Evolutionary conservation across 2,113 vertebrate genomes (phyloP), one percentile per base, ranked within the genome.

Genomic region (Boulengeromyrus knoepffleri): DNA sequence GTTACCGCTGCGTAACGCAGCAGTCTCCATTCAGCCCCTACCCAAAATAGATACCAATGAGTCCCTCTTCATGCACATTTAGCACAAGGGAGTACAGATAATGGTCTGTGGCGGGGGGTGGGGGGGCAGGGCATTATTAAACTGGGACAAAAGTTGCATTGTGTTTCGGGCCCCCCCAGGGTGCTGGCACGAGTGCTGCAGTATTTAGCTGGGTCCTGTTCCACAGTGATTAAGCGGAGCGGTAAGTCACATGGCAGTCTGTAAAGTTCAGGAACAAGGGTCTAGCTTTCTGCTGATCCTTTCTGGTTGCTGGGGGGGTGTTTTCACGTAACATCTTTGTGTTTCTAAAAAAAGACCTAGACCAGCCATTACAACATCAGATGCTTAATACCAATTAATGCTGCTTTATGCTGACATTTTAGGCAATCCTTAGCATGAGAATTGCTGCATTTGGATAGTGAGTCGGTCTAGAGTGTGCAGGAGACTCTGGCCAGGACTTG

Each of bases 171-270:
- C 13, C 21, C 89, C 70, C 77, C 62, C 89, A 62, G 77, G 89
- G 52, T 56, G 49, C 77, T 47, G 77, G 89, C 77, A 83, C 46
- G 52, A 85, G 77, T 84, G 50, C 39, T 42, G 39, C 13, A 10
- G 36, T 19, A 3, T 42, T 31, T 53, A 50, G 53, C 74, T 12
- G 74, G 77, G 39, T 39, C 47, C 27, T 52, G 47, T 80, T 15
- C 12, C 52, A 8, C 39, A 9, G 77, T 56, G 77, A 89, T 85
- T 89, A 85, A 89, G 74, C 24, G 10, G 39, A 85, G 89, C 62
- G 77, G 52, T 45, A 89, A 89, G 88, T 89, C 89, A 85, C 80
- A 52, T 42, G 89, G 89, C 53, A 27, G 49, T 84, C 24, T 19
- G 36, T 27, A 52, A 89, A 62, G 53, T 39, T 10, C 19, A 39